These are phyloP conservation scores for Camponotus pennsylvanicus DNA, from an alignment of 1,140 invertebrate genomes.

Conservation along the genomic window DNA sequence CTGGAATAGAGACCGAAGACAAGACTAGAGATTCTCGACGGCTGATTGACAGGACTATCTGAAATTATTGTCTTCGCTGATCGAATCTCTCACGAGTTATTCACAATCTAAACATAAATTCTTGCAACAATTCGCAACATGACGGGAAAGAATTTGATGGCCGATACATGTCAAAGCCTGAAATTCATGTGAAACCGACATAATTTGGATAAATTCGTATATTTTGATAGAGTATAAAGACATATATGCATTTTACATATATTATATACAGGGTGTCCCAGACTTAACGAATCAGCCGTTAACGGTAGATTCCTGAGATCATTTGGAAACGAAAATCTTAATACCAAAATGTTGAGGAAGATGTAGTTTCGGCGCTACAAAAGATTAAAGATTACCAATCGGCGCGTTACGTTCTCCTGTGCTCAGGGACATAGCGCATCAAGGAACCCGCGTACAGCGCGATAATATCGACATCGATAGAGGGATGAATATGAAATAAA, in stretches of 20 bases:
- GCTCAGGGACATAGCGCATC: too few species aligned
- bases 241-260: not conserved
- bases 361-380: too few species aligned
- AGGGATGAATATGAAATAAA: too few species aligned
- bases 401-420: too few species aligned
- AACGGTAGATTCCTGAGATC: too few species aligned
- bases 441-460: too few species aligned
- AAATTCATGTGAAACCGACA: slow-evolving; percentile 11
- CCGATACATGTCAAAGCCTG: not conserved
- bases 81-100: slow-evolving; percentile 3
- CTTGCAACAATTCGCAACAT: not conserved
- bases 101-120: not conserved
- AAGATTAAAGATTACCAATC: too few species aligned
- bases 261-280: too few species aligned
- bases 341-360: too few species aligned
- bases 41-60: slow-evolving; percentile 37
- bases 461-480: too few species aligned
- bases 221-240: not conserved
- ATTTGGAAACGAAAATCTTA: too few species aligned
- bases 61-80: slow-evolving; percentile 45
- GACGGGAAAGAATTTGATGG: not conserved
- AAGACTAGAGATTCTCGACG: slow-evolving; percentile 22
- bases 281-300: too few species aligned
- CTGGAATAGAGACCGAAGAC: not conserved
- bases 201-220: not conserved